Evolutionary conservation across 2,888 invertebrate genomes (phyloP), one percentile per base, ranked within the genome.

Genomic region (Psylliodes chrysocephalus): DNA sequence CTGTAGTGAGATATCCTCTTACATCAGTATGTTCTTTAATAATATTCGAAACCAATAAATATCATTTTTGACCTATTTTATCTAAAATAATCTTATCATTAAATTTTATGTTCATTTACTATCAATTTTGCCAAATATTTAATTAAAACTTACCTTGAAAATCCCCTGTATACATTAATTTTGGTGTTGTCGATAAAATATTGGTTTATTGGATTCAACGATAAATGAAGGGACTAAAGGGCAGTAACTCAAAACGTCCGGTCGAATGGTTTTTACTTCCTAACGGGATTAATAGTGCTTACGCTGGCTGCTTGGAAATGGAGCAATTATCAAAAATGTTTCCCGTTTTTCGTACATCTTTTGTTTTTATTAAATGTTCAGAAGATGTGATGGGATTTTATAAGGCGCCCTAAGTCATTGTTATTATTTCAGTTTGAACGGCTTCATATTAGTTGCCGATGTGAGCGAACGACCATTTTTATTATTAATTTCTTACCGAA

Each of bases 251-350:
- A 75, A 75, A 75, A 72, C 66, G 73, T 74, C 74, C 71, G 60
- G 68, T 64, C 70, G 71, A 75, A 75, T 71, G 73, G 74, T 75
- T 75, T 74, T 73, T 71, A 70, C 72, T 76, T 72, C 76, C 75
- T 75, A 72, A 69, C 71, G 71, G 72, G 76, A 77, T 78, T 77
- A 77, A 76, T 76, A 73, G 72, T 69, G 76, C 74, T 76, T 75
- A 76, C 76, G 76, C 73, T 71, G 65, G 66, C 76, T 72, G 75
- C 73, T 73, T 76, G 68, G 70, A 55, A 74, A 75, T 69, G 68
- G 69, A 54, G 72, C 74, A 76, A 78, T 78, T 78, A 77, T 75
- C 75, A 71, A 74, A 74, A 75, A 72, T 75, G 71, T 66, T 72
- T 64, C 69, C 30, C 17, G 35, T 15, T 46, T 54, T 17, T 15